phyloP scores from a whole-genome alignment of 2,797 vertebrate genomes.

The Cynodonichthys magdalenae region DNA sequence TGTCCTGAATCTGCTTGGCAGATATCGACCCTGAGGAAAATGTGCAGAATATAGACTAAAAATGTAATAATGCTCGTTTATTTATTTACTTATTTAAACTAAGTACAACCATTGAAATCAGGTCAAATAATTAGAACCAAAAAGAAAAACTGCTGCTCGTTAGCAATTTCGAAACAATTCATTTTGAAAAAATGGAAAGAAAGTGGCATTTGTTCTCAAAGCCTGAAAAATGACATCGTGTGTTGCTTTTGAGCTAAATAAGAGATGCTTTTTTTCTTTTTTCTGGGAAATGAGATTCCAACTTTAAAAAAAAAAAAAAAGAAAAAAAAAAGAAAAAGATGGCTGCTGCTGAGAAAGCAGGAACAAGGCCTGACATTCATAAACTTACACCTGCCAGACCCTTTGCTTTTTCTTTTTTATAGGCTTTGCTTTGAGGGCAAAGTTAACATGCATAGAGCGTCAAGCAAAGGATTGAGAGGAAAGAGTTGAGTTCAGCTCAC shows the following conservation, averaged over 20 bases:
- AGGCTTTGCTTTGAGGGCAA: conserved; percentile 46
- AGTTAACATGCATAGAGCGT: conserved; percentile 71
- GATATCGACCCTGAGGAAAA: conserved; percentile 80
- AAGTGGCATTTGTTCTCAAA: conserved; percentile 68
- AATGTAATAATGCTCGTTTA: conserved; percentile 57
- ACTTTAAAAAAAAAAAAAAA: conserved; percentile 45
- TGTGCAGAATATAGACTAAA: conserved; percentile 73
- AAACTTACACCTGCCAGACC: conserved; percentile 78
- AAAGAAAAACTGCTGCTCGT: conserved; percentile 54
- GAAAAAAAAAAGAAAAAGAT: conserved; percentile 60
- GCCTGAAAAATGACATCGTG: conserved; percentile 58
- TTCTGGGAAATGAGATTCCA: conserved; percentile 70
- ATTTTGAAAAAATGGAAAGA: conserved; percentile 46
- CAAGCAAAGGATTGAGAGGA: conserved; percentile 38
- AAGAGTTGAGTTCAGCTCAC: conserved; percentile 19
- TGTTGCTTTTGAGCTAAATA: conserved; percentile 73
- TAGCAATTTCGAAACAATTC: conserved; percentile 28
- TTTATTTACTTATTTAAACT: conserved; percentile 23
- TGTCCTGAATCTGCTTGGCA: conserved; percentile 65
- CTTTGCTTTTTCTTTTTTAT: no score
- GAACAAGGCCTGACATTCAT: conserved; percentile 84
- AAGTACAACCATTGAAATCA: conserved; percentile 39
- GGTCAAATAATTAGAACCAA: conserved; percentile 25
- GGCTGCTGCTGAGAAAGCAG: conserved; percentile 51
- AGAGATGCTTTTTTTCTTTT: conserved; percentile 72